Evolutionary conservation across 35 echinoderm and acorn worm species (phyloP).

Genomic region (Diadema setosum): DNA sequence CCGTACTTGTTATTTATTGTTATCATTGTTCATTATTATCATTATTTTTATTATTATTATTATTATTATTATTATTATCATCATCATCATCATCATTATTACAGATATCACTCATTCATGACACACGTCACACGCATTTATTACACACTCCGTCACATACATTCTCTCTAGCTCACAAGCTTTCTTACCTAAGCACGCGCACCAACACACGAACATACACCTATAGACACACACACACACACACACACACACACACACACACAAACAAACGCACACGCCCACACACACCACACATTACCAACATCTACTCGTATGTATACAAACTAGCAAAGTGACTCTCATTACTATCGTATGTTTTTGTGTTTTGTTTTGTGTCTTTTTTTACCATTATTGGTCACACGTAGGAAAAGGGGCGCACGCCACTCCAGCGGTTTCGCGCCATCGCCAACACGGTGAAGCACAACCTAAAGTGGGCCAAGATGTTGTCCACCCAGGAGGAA

Average conservation of each 20-base stretch:
- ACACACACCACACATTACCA: not conserved
- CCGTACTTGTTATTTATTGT: too few species aligned
- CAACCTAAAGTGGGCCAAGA: slow-evolving; percentile 84
- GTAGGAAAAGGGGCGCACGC: not conserved
- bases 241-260: not conserved
- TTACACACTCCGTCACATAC: too few species aligned
- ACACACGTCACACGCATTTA: too few species aligned
- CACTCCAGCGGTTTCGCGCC: slow-evolving; percentile 65
- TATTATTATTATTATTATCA: too few species aligned
- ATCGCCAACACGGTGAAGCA: slow-evolving; percentile 87
- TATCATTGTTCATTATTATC: too few species aligned
- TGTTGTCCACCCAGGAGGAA: slow-evolving; percentile 28
- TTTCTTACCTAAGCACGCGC: too few species aligned
- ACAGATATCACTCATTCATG: too few species aligned
- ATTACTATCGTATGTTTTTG: not conserved
- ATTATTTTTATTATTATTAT: too few species aligned
- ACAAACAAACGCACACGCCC: too few species aligned
- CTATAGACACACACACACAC: not conserved
- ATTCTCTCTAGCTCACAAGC: too few species aligned
- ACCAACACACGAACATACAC: not conserved
- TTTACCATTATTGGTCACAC: not conserved
- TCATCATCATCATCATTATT: too few species aligned
- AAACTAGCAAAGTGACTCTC: not conserved
- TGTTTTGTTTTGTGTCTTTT: not conserved
- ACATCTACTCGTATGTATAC: not conserved